Evolutionary conservation across 2,113 vertebrate genomes (phyloP), one percentile per base, ranked within the genome.

Genomic region (Microtus ochrogaster): DNA sequence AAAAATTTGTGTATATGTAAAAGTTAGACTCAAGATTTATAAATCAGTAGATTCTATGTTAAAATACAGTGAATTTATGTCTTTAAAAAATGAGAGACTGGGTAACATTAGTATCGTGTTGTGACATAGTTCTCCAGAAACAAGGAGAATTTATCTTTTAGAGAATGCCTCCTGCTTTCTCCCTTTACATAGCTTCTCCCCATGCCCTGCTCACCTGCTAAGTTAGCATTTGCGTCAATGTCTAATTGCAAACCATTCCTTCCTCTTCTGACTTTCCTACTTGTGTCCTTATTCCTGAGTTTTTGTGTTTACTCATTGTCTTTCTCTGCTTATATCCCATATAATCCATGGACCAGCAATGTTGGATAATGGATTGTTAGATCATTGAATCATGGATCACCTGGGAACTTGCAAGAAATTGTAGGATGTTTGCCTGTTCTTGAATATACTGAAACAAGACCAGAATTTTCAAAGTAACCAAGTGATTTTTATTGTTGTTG

Each of bases 41-140:
- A 77, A 72, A 81, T 11, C n/a, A 92, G 5, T 24, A 86, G 22
- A 79, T 88, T 87, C 90, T 66, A 73, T 52, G 52, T 17, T 94
- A 85, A 95, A 85, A 89, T 39, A 49, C 63, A 81, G 65, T n/a
- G 11, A 81, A 81, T 77, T 87, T 91, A 26, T 28, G 76, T 26
- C n/a, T 55, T 58, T 96, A 74, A 73, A 93, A 74, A 92, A 5
- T 68, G 65, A 95, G 39, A 19, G 44, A 68, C 86, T 92, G 65
- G 49, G 49, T 70, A 94, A 28, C 41, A 47, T 9, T 13, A 16
- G 10, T 17, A 88, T 92, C 19, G 76, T 84, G 33, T 81, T 81
- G 28, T 83, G 73, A 30, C 44, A 72, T 8, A 44, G 3, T 91
- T 91, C 52, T 94, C 61, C 24, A 74, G 58, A 74, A 28, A 79